Evolutionary conservation across 1,140 invertebrate genomes (phyloP).

Genomic region (Magallana ariakensis): DNA sequence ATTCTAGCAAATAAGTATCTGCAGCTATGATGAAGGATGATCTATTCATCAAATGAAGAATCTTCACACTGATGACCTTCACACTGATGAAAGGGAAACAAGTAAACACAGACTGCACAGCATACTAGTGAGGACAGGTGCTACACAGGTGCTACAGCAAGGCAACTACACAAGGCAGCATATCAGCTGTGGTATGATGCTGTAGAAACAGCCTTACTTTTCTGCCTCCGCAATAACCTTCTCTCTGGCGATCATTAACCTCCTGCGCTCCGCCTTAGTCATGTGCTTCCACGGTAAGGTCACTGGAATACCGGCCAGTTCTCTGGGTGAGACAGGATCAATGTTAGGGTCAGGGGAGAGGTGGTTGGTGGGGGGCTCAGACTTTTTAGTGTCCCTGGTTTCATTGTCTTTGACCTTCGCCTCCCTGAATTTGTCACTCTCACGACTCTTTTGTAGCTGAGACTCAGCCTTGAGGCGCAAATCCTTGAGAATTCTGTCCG

Average conservation of each 20-base stretch:
- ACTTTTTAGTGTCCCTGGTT: constrained; percentile 37
- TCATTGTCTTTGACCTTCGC: constrained; percentile 41
- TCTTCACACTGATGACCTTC: neutral
- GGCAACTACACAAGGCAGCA: constrained; percentile 23
- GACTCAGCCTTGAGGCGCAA: neutral
- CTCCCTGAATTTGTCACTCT: constrained; percentile 35
- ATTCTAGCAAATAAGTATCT: too few species aligned
- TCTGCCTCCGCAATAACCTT: constrained; percentile 64
- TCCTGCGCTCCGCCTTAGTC: constrained; percentile 74
- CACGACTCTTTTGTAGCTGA: constrained; percentile 5
- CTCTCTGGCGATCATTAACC: constrained; percentile 74
- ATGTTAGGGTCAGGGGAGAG: constrained; percentile 41
- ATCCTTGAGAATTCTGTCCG: constrained; percentile 30
- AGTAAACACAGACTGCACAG: constrained; percentile 4
- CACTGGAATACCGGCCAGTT: constrained; percentile 61
- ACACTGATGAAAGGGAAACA: neutral
- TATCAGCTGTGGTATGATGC: neutral
- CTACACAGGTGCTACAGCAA: constrained; percentile 2
- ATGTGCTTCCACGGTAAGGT: constrained; percentile 72
- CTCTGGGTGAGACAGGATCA: constrained; percentile 55
- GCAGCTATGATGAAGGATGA: too few species aligned
- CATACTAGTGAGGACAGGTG: neutral
- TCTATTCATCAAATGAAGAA: neutral
- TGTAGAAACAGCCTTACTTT: constrained; percentile 53
- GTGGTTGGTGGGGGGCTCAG: neutral